Conservation (phyloP, 2,797 vertebrate species). For the Phrynocephalus guinanensis region DNA sequence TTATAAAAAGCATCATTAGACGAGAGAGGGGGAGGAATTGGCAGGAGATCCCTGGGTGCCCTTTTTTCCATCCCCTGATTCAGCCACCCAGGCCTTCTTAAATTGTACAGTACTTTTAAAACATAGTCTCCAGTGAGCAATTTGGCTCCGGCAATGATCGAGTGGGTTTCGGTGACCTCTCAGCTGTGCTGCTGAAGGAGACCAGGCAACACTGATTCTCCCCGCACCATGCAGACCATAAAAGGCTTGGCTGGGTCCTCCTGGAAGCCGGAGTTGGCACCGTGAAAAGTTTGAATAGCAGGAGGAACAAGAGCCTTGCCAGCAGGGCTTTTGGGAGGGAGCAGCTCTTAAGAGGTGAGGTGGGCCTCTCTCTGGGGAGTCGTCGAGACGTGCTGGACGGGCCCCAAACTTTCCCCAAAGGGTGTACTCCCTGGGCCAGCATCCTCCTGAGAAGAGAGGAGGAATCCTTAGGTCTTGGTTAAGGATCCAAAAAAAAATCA, state of each 20-base stretch:
- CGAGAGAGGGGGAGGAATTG: fast-evolving
- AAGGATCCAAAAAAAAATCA: too few species aligned
- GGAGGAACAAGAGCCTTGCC: not conserved
- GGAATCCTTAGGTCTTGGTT: not conserved
- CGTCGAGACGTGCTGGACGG: not conserved
- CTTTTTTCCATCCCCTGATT: conserved; percentile 14
- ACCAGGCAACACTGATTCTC: not conserved
- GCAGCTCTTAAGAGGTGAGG: not conserved
- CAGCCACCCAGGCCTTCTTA: conserved; percentile 9
- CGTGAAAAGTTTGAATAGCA: not conserved
- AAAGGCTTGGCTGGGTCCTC: conserved; percentile 14
- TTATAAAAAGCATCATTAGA: not conserved
- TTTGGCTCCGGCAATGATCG: conserved; percentile 8
- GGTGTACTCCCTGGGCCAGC: not conserved
- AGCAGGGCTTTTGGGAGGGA: not conserved
- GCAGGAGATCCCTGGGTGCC: not conserved
- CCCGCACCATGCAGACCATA: not conserved
- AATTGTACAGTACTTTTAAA: conserved; percentile 33
- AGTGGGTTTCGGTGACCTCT: conserved; percentile 24
- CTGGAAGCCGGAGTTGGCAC: conserved; percentile 9
- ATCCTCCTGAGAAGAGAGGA: too few species aligned
- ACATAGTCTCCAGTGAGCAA: conserved; percentile 16
- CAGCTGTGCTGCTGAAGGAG: conserved; percentile 1
- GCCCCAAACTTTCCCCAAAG: not conserved
- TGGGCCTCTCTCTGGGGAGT: not conserved